A percentile compares a stretch with the other conserved stretches of the same genome.
These are phyloP conservation scores for Drosophila birchii DNA, from an alignment of 2,888 invertebrate genomes.

Conservation along the genomic window DNA sequence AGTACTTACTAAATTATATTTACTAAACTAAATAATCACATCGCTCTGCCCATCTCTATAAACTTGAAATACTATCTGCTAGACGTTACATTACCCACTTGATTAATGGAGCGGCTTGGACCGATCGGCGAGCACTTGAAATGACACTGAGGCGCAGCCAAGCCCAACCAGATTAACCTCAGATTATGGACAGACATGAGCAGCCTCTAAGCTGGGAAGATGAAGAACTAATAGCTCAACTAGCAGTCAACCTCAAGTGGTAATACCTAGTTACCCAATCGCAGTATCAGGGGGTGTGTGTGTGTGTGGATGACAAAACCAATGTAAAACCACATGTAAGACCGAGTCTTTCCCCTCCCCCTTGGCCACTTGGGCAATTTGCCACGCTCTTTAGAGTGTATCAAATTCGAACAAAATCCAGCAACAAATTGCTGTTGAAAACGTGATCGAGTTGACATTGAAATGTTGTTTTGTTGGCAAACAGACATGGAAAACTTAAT, in stretches of 20 bases:
- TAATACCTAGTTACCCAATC: conserved; percentile 31
- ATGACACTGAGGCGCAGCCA: conserved; percentile 50
- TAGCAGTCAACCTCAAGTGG: conserved; percentile 26
- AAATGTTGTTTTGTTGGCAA: conserved; percentile 51
- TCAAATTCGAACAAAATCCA: conserved; percentile 51
- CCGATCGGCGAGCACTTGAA: conserved; percentile 17
- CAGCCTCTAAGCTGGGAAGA: conserved; percentile 13
- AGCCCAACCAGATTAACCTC: conserved; percentile 42
- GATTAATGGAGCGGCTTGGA: conserved; percentile 41
- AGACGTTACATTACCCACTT: conserved; percentile 20
- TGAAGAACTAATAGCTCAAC: conserved; percentile 30
- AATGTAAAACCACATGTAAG: conserved; percentile 63
- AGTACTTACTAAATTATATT: background rate
- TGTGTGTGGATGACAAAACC: conserved; percentile 46
- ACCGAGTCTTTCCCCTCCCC: conserved; percentile 15
- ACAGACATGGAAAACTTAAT: conserved; percentile 41
- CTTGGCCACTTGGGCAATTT: conserved; percentile 46
- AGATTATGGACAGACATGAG: conserved; percentile 38
- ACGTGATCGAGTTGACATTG: conserved; percentile 76
- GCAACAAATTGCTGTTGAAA: conserved; percentile 72
- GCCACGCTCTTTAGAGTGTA: conserved; percentile 71
- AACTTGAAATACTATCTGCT: conserved; percentile 24
- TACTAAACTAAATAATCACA: conserved; percentile 8
- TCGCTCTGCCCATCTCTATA: background rate
- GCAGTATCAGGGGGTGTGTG: conserved; percentile 57